phyloP scores from a whole-genome alignment of 2,888 invertebrate species.

The Strigamia maritima region DNA sequence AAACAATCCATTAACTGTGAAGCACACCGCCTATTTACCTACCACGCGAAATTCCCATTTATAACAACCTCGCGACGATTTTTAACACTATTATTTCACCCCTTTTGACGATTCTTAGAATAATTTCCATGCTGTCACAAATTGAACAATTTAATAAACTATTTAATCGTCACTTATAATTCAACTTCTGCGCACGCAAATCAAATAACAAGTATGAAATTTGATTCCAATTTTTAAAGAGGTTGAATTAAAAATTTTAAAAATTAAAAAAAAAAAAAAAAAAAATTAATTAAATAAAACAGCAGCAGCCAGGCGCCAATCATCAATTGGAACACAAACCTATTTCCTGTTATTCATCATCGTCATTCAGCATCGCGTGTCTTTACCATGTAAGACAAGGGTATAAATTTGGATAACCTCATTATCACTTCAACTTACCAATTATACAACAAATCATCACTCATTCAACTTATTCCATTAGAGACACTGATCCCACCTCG shows the following conservation, averaged over 20 bases:
- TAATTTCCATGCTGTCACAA: too few relatives aligned
- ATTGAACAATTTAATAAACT: too few relatives aligned
- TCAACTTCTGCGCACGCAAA: neutral
- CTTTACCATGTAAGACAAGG: slow-evolving; percentile 4
- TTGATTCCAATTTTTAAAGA: neutral
- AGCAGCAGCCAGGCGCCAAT: neutral
- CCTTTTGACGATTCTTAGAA: too few relatives aligned
- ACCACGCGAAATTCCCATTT: too few relatives aligned
- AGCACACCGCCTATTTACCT: neutral
- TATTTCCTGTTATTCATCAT: slow-evolving; percentile 4
- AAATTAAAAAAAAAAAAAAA: neutral
- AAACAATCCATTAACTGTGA: neutral
- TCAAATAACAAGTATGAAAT: neutral
- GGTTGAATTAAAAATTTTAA: neutral
- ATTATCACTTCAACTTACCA: slow-evolving; percentile 4
- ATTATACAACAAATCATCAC: neutral
- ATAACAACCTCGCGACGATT: too few relatives aligned
- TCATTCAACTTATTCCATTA: neutral
- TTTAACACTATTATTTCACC: too few relatives aligned
- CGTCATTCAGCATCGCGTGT: neutral
- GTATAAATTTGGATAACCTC: slow-evolving; percentile 4
- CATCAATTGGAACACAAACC: slow-evolving; percentile 4
- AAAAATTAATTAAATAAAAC: neutral
- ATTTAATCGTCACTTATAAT: neutral
- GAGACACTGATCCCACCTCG: neutral